These are phyloP conservation scores for Epicampocera succincta DNA, from an alignment of 2,888 invertebrate genomes.

Conservation along the genomic window DNA sequence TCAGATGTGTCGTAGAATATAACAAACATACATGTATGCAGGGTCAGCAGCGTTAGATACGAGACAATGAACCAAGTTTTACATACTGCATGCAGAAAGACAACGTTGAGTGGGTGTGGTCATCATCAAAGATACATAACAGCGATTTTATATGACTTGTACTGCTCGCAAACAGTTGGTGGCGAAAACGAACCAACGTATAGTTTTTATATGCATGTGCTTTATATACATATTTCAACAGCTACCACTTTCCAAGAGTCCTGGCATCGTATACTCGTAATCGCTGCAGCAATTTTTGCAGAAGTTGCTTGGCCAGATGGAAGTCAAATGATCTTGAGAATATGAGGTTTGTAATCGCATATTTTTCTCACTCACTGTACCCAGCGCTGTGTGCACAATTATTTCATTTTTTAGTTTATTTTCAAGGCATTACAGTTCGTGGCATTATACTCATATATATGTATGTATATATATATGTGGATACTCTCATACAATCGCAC, in stretches of 20 bases:
- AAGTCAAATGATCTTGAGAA: too few species aligned
- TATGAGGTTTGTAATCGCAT: too few species aligned
- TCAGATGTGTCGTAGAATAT: slow-evolving; percentile 34
- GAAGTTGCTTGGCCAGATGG: too few species aligned
- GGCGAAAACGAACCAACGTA: slow-evolving; percentile 1
- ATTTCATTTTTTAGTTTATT: slow-evolving; percentile 21
- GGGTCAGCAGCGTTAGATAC: slow-evolving; percentile 66
- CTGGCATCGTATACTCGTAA: too few species aligned
- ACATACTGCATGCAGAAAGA: slow-evolving; percentile 35
- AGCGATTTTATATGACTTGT: slow-evolving; percentile 28
- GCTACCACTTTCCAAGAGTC: too few species aligned
- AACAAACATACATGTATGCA: slow-evolving; percentile 21
- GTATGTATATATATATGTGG: too few species aligned
- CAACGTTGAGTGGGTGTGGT: slow-evolving; percentile 66
- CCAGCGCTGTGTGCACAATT: slow-evolving; percentile 14
- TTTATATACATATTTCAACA: too few species aligned
- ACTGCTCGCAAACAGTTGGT: slow-evolving; percentile 6
- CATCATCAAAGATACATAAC: slow-evolving; percentile 56
- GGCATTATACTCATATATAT: slow-evolving; percentile 33
- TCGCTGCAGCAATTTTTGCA: too few species aligned
- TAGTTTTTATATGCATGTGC: too few species aligned
- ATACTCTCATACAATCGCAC: slow-evolving; percentile 34
- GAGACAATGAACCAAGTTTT: slow-evolving; percentile 57
- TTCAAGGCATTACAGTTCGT: slow-evolving; percentile 44
- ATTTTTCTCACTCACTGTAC: slow-evolving; percentile 28